Evolutionary conservation across 2,888 invertebrate species (phyloP).

Genomic region (Lutraria lutraria): DNA sequence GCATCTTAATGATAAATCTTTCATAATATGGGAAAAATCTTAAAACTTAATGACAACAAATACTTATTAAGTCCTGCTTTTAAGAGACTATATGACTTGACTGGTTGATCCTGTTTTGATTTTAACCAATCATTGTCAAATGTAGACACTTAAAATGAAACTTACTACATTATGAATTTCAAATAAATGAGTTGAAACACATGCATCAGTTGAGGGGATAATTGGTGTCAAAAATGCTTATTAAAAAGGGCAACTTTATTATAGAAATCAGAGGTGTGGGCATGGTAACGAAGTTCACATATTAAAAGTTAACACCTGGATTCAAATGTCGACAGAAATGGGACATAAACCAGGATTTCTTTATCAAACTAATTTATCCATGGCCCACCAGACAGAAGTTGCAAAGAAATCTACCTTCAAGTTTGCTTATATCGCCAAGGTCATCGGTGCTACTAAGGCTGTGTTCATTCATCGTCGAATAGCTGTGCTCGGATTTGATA

Average conservation of each 20-base stretch:
- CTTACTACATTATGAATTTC: too few relatives aligned
- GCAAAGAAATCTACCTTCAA: conserved; percentile 71
- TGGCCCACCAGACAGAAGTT: too few relatives aligned
- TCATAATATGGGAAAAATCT: background rate
- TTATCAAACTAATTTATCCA: too few relatives aligned
- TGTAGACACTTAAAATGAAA: too few relatives aligned
- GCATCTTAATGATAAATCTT: background rate
- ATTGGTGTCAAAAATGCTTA: too few relatives aligned
- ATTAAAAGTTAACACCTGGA: too few relatives aligned
- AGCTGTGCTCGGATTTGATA: conserved; percentile 97
- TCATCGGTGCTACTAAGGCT: conserved; percentile 71
- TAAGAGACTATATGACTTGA: background rate
- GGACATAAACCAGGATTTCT: too few relatives aligned
- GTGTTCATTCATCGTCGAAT: conserved; percentile 90
- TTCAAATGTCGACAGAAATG: too few relatives aligned
- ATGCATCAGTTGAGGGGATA: too few relatives aligned
- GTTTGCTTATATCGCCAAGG: conserved; percentile 72
- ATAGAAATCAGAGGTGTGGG: background rate
- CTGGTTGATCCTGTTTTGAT: background rate
- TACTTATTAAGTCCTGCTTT: background rate
- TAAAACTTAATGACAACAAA: background rate
- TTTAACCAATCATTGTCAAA: too few relatives aligned
- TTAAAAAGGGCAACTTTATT: background rate
- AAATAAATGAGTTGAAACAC: too few relatives aligned
- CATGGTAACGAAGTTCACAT: too few relatives aligned